These are phyloP conservation scores for Agonopterix arenella DNA, from an alignment of 2,888 invertebrate species.

Conservation along the genomic window DNA sequence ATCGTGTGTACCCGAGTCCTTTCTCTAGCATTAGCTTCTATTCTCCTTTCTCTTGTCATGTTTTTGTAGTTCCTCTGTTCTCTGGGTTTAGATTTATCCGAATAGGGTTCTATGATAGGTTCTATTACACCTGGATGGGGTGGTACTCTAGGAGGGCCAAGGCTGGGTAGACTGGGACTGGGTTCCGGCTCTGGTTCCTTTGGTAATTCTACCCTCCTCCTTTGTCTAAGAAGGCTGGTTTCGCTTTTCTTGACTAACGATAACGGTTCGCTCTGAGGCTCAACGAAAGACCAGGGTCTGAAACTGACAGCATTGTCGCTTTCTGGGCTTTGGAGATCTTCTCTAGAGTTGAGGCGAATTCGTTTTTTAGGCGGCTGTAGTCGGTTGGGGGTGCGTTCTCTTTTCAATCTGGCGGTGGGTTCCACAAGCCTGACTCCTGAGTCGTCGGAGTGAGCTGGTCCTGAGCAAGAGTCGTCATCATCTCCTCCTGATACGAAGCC, in stretches of 20 bases:
- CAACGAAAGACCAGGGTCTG: slow-evolving; percentile 80
- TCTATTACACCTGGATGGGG: slow-evolving; percentile 70
- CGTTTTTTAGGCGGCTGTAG: slow-evolving; percentile 83
- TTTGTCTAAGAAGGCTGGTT: slow-evolving; percentile 45
- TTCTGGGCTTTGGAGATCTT: slow-evolving; percentile 54
- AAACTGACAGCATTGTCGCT: slow-evolving; percentile 71
- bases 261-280: slow-evolving; percentile 80
- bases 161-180: slow-evolving; percentile 29
- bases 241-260: slow-evolving; percentile 76
- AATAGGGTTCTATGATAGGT: slow-evolving; percentile 42
- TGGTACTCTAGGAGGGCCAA: slow-evolving; percentile 69
- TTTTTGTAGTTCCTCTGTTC: slow-evolving; percentile 95
- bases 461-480: slow-evolving; percentile 79
- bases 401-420: slow-evolving; percentile 73
- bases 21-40: slow-evolving; percentile 96
- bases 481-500: slow-evolving; percentile 86
- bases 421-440: slow-evolving; percentile 67
- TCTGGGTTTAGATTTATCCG: slow-evolving; percentile 50
- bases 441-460: slow-evolving; percentile 71
- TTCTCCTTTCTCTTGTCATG: slow-evolving; percentile 94
- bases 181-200: slow-evolving; percentile 47
- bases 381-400: slow-evolving; percentile 57
- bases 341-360: slow-evolving; percentile 71
- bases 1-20: slow-evolving; percentile 96
- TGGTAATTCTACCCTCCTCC: slow-evolving; percentile 33